Percentiles rank a stretch among this genome's conserved stretches.
Evolutionary conservation across 1,140 invertebrate species (phyloP).

Genomic region (Rhyacophila brunnea): DNA sequence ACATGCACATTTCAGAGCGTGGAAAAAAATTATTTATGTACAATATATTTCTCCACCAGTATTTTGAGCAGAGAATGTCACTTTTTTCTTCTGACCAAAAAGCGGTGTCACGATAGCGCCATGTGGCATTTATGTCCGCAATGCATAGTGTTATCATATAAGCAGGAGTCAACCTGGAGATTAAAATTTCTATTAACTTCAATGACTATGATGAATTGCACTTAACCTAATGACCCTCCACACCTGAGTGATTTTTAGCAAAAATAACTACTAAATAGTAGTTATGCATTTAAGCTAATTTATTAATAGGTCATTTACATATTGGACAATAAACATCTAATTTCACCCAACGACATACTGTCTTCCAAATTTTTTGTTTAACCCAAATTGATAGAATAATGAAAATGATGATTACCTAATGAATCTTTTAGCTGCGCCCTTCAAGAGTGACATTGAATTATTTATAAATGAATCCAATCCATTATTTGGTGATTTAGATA

Average conservation of each 20-base stretch:
- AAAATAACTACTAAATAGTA: no score
- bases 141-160: slow-evolving; percentile 56
- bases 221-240: no score
- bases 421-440: slow-evolving; percentile 4
- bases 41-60: slow-evolving; percentile 66
- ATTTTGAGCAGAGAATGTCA: slow-evolving; percentile 53
- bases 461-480: neutral
- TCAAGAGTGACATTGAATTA: neutral
- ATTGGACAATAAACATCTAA: no score
- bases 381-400: no score
- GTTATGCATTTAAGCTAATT: no score
- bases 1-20: slow-evolving; percentile 63
- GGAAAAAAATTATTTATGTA: slow-evolving; percentile 63
- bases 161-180: slow-evolving; percentile 53
- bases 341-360: no score
- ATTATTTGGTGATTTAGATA: neutral
- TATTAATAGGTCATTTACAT: no score
- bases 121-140: slow-evolving; percentile 51
- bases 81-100: slow-evolving; percentile 52
- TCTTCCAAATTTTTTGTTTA: no score
- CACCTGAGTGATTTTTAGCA: no score
- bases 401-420: slow-evolving; percentile 3
- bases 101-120: slow-evolving; percentile 49
- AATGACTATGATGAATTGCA: no score
- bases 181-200: no score